Base-by-base conservation (phyloP, 1,140 invertebrate species). In the Trichoplusia ni region DNA sequence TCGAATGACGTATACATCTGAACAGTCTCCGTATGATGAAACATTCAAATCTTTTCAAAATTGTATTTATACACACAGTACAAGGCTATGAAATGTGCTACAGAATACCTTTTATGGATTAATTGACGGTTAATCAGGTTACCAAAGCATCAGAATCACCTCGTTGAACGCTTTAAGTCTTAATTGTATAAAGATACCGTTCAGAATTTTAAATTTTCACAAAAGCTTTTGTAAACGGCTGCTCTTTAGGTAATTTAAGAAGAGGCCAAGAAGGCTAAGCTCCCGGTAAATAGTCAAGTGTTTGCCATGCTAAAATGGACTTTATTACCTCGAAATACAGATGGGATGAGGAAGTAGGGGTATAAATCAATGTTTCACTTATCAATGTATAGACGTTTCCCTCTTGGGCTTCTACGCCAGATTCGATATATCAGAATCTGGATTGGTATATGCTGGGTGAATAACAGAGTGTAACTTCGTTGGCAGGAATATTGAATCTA, bases 161-260 rank as follows among this genome's bases (percentile, higher is more conserved):
- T 23, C 18, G 21, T 38, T 35, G 9, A 49, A 53, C 49, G 31
- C 31, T 21, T 23, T n/a, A 54, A 54, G 21, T 35, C 37, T 29
- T 56, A 56, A 56, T 56, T 56, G 19, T 23, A 40, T 40, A 40
- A 56, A 56, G 53, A 56, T 56, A 23, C 35, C 19, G 7, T 25
- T 1, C 21, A 27, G 14, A 40, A 29, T 38, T 21, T 67, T 62
- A 56, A 62, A 62, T 67, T 62, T 67, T 67, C 65, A 67, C 58
- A 62, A 56, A 66, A 49, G 65, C 58, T 7, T 29, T 42, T 62
- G 49, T 62, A 67, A 67, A 67, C 58, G 37, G 56, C 54, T 60
- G 53, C 40, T 67, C 58, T 67, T 67, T 67, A 56, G 49, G n/a
- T 67, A 61, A 67, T 56, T 67, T 62, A 56, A 49, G 13, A 18